Evolutionary conservation across 2,113 vertebrate species (phyloP), one percentile per base, ranked within the genome.

Genomic region (Megaceryle torquata): DNA sequence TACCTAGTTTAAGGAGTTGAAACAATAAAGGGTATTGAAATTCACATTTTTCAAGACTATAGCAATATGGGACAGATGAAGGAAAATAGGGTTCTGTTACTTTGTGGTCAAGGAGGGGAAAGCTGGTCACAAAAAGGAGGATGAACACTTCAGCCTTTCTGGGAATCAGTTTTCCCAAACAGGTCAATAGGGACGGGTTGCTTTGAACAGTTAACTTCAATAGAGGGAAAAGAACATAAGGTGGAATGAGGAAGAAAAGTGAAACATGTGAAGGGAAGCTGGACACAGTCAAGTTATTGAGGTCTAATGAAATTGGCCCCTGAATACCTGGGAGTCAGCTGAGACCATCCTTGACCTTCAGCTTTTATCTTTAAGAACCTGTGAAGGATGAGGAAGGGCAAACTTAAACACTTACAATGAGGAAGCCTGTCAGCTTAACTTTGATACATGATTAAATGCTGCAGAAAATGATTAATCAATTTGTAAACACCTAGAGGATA

Each of bases 401-500:
- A 82, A 85, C 57, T 72, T 82, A 64, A 84, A 43, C 44, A 57
- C 13, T 64, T 61, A 53, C 82, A 93, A 82, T 86, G 35, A 88
- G 82, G 63, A 88, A 80, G 6, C 44, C 50, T 89, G 57, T 91
- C 82, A 79, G 39, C 61, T 85, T 91, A 91, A 76, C 75, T 89
- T 84, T 84, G 56, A 75, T 84, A 43, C 60, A 54, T 51, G 46
- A 17, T 89, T 44, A 96, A 91, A 88, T 80, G 63, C 70, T 89
- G 17, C 61, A 85, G 86, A 78, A 95, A 94, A 85, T 89, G 64
- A 85, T 79, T 75, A 89, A 72, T 93, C 48, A 31, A 39, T 95
- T 88, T 96, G 44, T 89, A 88, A 93, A 95, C 29, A 88, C 35
- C 50, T 77, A 65, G 41, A 65, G 10, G 71, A 68, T 86, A 90